These are phyloP conservation scores for Sitobion miscanthi DNA, from an alignment of 1,140 invertebrate genomes.

Conservation along the genomic window DNA sequence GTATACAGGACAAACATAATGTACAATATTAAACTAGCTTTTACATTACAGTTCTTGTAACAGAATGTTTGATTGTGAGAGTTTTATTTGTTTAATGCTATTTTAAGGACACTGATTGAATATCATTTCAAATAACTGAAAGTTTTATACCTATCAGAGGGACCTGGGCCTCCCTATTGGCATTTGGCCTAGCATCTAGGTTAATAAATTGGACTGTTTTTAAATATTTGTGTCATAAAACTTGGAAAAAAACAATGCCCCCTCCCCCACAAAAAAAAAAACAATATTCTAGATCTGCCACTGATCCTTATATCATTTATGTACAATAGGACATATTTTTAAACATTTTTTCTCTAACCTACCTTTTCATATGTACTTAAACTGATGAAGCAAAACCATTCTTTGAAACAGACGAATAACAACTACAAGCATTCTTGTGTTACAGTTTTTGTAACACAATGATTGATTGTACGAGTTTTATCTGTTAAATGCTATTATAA, in stretches of 20 bases:
- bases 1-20: too few species aligned
- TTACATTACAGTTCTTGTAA: neutral
- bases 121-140: neutral
- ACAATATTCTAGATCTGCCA: too few species aligned
- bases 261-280: too few species aligned
- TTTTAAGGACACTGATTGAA: slow-evolving; percentile 8
- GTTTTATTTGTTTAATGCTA: slow-evolving; percentile 24
- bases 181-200: too few species aligned
- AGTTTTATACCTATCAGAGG: neutral
- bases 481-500: slow-evolving; percentile 39
- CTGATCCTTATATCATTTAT: neutral
- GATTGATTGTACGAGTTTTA: neutral
- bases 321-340: too few species aligned
- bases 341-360: too few species aligned
- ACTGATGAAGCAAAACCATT: slow-evolving; percentile 53
- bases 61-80: neutral
- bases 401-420: slow-evolving; percentile 51
- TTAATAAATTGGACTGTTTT: too few species aligned
- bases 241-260: too few species aligned
- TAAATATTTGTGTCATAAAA: too few species aligned
- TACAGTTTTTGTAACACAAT: slow-evolving; percentile 22
- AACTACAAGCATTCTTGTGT: neutral
- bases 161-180: too few species aligned
- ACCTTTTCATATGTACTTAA: neutral
- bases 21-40: too few species aligned